These are phyloP conservation scores for Riparia riparia DNA, from an alignment of 2,113 vertebrate species.

Conservation along the genomic window DNA sequence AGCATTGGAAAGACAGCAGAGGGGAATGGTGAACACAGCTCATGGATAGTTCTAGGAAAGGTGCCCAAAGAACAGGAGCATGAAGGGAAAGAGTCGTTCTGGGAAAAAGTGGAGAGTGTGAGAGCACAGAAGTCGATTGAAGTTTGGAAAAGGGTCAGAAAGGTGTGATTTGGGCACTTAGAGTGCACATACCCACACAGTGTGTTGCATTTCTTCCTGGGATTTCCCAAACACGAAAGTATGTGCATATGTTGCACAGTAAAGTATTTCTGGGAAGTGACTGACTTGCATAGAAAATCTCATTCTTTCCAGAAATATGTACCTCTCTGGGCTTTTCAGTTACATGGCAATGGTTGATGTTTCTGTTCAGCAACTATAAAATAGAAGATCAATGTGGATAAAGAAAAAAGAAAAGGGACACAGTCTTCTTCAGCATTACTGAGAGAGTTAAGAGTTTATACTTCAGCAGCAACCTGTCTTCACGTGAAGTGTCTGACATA, in stretches of 20 bases:
- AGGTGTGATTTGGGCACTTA: not conserved
- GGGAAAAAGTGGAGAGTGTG: not conserved
- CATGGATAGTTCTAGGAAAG: not conserved
- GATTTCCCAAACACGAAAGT: not conserved
- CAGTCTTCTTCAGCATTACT: not conserved
- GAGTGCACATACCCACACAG: not conserved
- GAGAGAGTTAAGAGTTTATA: not conserved
- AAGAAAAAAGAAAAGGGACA: not conserved
- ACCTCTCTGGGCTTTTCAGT: not conserved
- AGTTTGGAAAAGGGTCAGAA: not conserved
- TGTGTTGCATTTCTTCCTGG: not conserved
- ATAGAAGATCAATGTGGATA: not conserved
- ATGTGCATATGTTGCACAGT: accelerated
- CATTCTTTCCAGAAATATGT: not conserved
- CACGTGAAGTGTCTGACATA: not conserved
- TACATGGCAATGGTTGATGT: not conserved
- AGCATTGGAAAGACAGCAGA: not conserved
- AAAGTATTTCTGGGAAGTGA: not conserved
- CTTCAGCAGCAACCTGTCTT: not conserved
- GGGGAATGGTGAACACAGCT: not conserved
- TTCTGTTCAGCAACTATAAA: not conserved
- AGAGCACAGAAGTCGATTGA: not conserved
- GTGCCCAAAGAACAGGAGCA: not conserved
- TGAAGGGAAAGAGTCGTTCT: not conserved
- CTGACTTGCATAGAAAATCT: not conserved